Evolutionary conservation across 2,797 vertebrate genomes (phyloP).

Genomic region (Chloroceryle amazona): DNA sequence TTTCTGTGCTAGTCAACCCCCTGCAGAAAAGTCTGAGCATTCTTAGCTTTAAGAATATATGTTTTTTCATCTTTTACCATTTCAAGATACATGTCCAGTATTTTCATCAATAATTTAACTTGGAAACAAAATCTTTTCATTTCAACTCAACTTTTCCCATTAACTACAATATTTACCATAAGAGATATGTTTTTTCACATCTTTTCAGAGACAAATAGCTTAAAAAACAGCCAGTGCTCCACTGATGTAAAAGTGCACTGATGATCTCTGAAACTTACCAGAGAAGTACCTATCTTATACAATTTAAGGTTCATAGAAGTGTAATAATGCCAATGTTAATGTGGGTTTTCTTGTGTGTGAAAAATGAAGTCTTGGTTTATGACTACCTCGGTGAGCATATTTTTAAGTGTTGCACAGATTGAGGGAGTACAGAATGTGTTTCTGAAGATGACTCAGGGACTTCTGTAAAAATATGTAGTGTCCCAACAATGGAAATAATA

Average conservation of each 20-base stretch:
- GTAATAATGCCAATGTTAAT: background rate
- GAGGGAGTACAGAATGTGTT: background rate
- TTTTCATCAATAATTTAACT: background rate
- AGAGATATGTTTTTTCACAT: background rate
- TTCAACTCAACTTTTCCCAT: background rate
- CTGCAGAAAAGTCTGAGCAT: background rate
- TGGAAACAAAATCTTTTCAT: background rate
- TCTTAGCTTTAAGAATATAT: background rate
- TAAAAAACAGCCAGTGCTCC: background rate
- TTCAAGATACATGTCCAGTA: background rate
- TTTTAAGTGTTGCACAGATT: background rate
- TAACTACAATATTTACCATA: background rate
- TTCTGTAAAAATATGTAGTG: background rate
- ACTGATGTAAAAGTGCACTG: background rate
- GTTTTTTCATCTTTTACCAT: background rate
- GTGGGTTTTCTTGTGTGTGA: background rate
- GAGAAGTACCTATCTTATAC: background rate
- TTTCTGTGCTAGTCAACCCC: background rate
- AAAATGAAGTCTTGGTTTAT: background rate
- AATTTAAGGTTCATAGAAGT: background rate
- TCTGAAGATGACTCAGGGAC: background rate
- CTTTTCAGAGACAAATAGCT: background rate
- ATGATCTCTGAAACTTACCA: background rate
- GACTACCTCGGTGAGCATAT: accelerated
- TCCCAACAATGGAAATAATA: background rate